Conservation (phyloP, 2,797 vertebrate genomes). For the Garrulus glandarius region DNA sequence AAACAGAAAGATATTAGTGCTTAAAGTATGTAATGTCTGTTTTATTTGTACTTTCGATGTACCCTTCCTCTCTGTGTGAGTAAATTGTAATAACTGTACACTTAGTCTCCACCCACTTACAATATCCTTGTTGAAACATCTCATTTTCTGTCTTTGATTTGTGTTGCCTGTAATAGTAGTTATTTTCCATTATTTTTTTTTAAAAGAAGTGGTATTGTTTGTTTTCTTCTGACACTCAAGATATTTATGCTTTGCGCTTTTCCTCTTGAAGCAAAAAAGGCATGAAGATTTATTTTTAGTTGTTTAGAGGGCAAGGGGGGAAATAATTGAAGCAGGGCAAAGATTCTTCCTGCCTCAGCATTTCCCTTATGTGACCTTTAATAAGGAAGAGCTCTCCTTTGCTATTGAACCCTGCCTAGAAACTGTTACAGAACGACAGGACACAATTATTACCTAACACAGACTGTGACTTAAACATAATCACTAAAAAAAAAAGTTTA, state of each 20-base stretch:
- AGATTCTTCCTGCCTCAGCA: not conserved
- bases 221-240: not conserved
- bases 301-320: not conserved
- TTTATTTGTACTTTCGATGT: not conserved
- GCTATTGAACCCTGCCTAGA: not conserved
- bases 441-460: not conserved
- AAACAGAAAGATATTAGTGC: not conserved
- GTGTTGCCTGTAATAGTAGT: not conserved
- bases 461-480: not conserved
- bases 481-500: not conserved
- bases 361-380: not conserved
- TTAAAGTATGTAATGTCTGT: not conserved
- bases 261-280: not conserved
- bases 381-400: not conserved
- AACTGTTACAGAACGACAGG: not conserved
- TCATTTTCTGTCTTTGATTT: not conserved
- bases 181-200: not conserved
- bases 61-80: not conserved
- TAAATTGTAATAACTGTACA: not conserved
- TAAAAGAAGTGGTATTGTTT: not conserved
- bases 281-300: not conserved
- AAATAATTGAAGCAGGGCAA: not conserved
- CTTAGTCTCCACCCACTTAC: not conserved
- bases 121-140: not conserved
- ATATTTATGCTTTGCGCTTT: not conserved